These are phyloP conservation scores for Cephus pygmeus DNA, from an alignment of 2,888 invertebrate species.

Conservation along the genomic window DNA sequence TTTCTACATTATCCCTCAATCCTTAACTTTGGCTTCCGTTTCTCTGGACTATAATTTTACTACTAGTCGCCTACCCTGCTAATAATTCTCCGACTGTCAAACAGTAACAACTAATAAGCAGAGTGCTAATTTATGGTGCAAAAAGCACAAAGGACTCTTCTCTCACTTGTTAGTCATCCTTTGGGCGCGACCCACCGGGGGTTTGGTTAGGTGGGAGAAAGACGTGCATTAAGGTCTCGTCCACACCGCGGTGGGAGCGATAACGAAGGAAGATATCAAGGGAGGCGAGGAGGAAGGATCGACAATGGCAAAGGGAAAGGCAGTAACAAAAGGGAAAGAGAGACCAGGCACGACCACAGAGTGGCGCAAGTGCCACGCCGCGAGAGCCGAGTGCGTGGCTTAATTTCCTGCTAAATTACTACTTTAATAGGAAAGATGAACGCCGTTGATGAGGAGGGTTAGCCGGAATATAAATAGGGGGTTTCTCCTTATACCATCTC, in stretches of 20 bases:
- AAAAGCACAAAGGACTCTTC: slow-evolving; percentile 35
- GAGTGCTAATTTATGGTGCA: slow-evolving; percentile 44
- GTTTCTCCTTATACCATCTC: slow-evolving; percentile 30
- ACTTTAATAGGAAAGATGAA: slow-evolving; percentile 67
- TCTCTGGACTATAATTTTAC: background rate
- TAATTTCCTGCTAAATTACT: slow-evolving; percentile 67
- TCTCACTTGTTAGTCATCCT: slow-evolving; percentile 18
- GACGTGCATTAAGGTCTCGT: slow-evolving; percentile 14
- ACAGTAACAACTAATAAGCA: slow-evolving; percentile 39
- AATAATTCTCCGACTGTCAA: slow-evolving; percentile 27
- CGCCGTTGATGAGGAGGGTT: slow-evolving; percentile 66
- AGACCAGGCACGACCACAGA: slow-evolving; percentile 39
- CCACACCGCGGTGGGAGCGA: slow-evolving; percentile 15
- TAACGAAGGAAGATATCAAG: background rate
- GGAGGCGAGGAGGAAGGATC: background rate
- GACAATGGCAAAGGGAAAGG: slow-evolving; percentile 15
- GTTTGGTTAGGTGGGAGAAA: slow-evolving; percentile 5
- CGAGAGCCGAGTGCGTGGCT: slow-evolving; percentile 61
- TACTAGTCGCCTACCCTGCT: background rate
- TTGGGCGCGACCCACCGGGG: slow-evolving; percentile 13
- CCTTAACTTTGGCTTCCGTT: no score
- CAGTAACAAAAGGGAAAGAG: slow-evolving; percentile 15
- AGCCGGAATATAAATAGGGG: slow-evolving; percentile 66
- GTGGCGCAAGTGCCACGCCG: slow-evolving; percentile 49
- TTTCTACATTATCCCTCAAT: no score